Conservation (phyloP, 2,888 invertebrate species). For the Lasioglossum lativentre region DNA sequence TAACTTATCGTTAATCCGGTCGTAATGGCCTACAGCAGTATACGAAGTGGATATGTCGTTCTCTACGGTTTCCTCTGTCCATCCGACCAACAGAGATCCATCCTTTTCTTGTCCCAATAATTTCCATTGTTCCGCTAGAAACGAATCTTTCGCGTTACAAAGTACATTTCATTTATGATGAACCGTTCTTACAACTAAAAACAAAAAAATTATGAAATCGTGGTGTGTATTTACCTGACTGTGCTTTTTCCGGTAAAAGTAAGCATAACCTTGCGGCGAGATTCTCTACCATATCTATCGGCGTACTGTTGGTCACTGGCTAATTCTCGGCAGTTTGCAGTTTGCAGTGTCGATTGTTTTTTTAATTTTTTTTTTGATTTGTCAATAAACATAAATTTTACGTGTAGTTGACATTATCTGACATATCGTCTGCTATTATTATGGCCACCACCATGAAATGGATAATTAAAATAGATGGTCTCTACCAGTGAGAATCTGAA, state of each 20-base stretch:
- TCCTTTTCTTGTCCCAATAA: conserved; percentile 93
- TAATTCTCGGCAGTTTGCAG: neutral
- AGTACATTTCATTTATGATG: neutral
- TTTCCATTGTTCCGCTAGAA: conserved; percentile 90
- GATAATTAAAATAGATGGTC: neutral
- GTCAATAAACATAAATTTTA: neutral
- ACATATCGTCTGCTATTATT: conserved; percentile 53
- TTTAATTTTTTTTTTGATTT: neutral
- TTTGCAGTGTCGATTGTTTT: neutral
- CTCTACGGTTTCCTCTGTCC: conserved; percentile 85
- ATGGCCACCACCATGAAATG: neutral
- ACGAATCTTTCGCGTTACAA: conserved; percentile 7
- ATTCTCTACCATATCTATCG: conserved; percentile 80
- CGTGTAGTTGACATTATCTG: conserved; percentile 37
- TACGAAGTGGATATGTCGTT: conserved; percentile 56
- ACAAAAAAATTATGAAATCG: conserved; percentile 2
- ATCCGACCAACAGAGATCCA: conserved; percentile 90
- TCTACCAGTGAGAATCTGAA: no score
- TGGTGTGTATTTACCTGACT: conserved; percentile 78
- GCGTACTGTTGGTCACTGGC: neutral
- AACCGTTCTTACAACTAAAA: neutral
- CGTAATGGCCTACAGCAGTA: conserved; percentile 82
- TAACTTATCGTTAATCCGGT: conserved; percentile 77
- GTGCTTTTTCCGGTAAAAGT: conserved; percentile 77
- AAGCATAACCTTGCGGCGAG: conserved; percentile 82